Conservation (phyloP, 2,888 invertebrate genomes). For the Napeogenes inachia region DNA sequence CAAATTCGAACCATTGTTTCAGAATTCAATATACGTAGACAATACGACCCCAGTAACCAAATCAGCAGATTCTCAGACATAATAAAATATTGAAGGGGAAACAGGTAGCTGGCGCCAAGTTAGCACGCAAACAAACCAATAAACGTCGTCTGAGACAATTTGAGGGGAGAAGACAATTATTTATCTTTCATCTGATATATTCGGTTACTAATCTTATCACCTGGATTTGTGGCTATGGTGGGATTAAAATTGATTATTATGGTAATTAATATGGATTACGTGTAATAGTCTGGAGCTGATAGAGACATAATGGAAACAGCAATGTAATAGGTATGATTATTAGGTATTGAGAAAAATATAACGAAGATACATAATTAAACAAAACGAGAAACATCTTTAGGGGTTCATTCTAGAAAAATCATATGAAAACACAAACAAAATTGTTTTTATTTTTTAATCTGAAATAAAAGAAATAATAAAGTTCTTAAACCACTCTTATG, state of each 20-base stretch:
- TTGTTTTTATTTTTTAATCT: not conserved
- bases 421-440: not conserved
- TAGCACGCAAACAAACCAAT: conserved; percentile 64
- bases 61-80: conserved; percentile 25
- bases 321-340: not conserved
- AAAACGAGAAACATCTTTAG: not conserved
- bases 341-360: not conserved
- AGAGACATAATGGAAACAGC: not conserved
- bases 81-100: conserved; percentile 30
- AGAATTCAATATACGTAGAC: conserved; percentile 6
- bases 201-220: conserved; percentile 17
- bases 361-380: not conserved
- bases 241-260: conserved; percentile 17
- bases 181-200: conserved; percentile 51
- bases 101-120: conserved; percentile 58
- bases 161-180: conserved; percentile 54
- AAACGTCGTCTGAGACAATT: conserved; percentile 59
- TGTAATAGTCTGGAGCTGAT: conserved; percentile 8
- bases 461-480: not conserved
- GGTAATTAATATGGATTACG: conserved; percentile 16
- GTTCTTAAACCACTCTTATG: not conserved
- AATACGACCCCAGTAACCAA: conserved; percentile 6
- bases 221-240: conserved; percentile 12
- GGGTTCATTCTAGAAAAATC: too few relatives aligned
- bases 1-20: not conserved